Percentiles rank a stretch among this genome's conserved stretches.
These are phyloP conservation scores for Xiphophorus couchianus DNA, from an alignment of 2,113 vertebrate genomes.

Conservation along the genomic window DNA sequence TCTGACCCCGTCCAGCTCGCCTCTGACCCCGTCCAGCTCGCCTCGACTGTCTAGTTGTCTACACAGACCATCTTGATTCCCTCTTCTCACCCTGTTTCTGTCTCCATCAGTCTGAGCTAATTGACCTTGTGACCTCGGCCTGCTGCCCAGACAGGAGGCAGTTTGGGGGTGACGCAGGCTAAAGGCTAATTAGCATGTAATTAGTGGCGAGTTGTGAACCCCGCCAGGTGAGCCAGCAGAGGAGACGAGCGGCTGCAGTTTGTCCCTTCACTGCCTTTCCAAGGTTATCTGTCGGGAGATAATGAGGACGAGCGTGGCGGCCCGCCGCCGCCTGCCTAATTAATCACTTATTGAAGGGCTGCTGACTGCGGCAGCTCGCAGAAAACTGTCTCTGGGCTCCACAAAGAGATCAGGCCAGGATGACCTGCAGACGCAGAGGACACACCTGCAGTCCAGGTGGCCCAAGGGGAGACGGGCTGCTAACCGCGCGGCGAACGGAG, in stretches of 20 bases:
- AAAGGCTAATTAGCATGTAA: conserved; percentile 78
- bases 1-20: neutral
- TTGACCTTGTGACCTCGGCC: conserved; percentile 53
- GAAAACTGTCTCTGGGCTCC: conserved; percentile 5
- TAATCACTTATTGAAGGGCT: conserved; percentile 83
- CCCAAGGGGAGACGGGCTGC: too few species aligned
- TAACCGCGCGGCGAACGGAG: too few species aligned
- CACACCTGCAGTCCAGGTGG: neutral
- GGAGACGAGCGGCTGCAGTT: conserved; percentile 38
- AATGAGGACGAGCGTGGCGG: conserved; percentile 72
- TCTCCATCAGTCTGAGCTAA: conserved; percentile 46
- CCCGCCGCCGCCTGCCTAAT: conserved; percentile 78
- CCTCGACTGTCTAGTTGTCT: conserved; percentile 1
- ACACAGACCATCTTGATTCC: neutral
- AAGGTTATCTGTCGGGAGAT: conserved; percentile 84
- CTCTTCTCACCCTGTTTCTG: conserved; percentile 11
- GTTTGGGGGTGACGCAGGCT: conserved; percentile 54
- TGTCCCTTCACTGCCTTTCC: conserved; percentile 61
- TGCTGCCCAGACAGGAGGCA: conserved; percentile 57
- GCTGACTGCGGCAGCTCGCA: conserved; percentile 19
- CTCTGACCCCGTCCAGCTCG: neutral
- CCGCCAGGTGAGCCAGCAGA: conserved; percentile 30
- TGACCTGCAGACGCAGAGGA: conserved; percentile 12
- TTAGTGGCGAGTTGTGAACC: conserved; percentile 65
- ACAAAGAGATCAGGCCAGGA: conserved; percentile 3